Base-by-base conservation (phyloP, 2,888 invertebrate species). In the Azorinus chamasolen region DNA sequence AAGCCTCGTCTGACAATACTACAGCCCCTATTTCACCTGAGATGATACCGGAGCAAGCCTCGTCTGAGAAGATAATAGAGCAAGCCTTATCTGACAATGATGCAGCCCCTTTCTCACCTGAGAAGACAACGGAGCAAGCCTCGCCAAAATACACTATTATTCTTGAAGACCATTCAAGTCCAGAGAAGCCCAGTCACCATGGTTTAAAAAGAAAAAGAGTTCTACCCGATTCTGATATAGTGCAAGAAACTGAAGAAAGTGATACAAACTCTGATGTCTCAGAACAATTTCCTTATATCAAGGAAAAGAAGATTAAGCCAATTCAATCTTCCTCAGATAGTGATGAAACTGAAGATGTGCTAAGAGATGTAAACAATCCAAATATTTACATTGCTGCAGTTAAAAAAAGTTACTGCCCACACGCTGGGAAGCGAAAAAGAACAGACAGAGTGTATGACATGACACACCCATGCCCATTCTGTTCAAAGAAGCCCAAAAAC, bases 401-500 rank as follows among this genome's bases (percentile, higher is more conserved):
- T 4, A 39, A 54, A 32, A 73, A 61, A 48, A 66, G 54, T 48
- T 12, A 32, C 2, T 55, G 48, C 3, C 45, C 48, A n/a, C 66
- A 73, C 39, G 24, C 43, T 43, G 73, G 73, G 8, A 58, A 55
- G 48, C 32, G 25, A 39, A 73, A 73, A 39, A 61, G 41, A 43
- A 53, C 32, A 24, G 54, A 54, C 25, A n/a, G 73, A 54, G 57
- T 55, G 3, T 59, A 73, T 51, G 53, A 74, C 24, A 20, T 53
- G 8, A 43, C 32, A 37, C 61, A 68, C 55, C 37, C 53, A 16
- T 74, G 73, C 32, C 68, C 68, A 57, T 74, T 68, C 45, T 74
- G 66, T 50, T 37, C 22, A n/a, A 37, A 37, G 45, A 62, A 25
- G 22, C 25, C 22, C 8, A 68, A n/a, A 8, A 74, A 74, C 50